Evolutionary conservation across 2,888 invertebrate species (phyloP), one percentile per base, ranked within the genome.

Genomic region (Leptinotarsa haldemani): DNA sequence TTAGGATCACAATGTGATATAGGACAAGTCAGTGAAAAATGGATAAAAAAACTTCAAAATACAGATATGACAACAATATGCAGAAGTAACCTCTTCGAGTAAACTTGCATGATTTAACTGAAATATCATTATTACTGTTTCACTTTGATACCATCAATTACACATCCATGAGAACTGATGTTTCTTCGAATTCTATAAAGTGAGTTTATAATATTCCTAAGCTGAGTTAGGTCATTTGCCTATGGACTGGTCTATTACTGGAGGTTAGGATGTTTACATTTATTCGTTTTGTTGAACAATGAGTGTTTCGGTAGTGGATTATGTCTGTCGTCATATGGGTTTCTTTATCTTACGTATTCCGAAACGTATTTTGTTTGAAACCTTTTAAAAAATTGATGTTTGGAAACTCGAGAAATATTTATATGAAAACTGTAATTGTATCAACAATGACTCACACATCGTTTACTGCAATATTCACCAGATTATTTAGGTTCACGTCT

Each of bases 361-460:
- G 15, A 56, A 20, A 56, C 56, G 18, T 56, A 22, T 20, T 18
- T 56, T 56, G 22, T 56, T 56, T 56, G 56, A 56, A 56, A 56
- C 22, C 20, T 56, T 12, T 20, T 25, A 15, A 56, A 56, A 56
- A 56, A 56, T 25, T 0, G 25, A 20, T 22, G 56, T 56, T 56
- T 56, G 20, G 4, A 56, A 12, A 56, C 13, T 56, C 56, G 15
- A 20, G 15, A 22, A 56, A 56, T 56, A 56, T 56, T 56, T 56
- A 56, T 56, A 13, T 56, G 56, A 22, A 22, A 56, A 56, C 56
- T 13, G 56, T 56, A 13, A 56, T 22, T 56, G 15, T 56, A 56
- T 56, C 56, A 56, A 56, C 56, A 56, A 20, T 56, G 56, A 56
- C 20, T 56, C 56, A 56, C 22, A 20, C 20, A 56, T 22, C 56